Evolutionary conservation across 2,113 vertebrate genomes (phyloP).

Genomic region (Cervus canadensis): DNA sequence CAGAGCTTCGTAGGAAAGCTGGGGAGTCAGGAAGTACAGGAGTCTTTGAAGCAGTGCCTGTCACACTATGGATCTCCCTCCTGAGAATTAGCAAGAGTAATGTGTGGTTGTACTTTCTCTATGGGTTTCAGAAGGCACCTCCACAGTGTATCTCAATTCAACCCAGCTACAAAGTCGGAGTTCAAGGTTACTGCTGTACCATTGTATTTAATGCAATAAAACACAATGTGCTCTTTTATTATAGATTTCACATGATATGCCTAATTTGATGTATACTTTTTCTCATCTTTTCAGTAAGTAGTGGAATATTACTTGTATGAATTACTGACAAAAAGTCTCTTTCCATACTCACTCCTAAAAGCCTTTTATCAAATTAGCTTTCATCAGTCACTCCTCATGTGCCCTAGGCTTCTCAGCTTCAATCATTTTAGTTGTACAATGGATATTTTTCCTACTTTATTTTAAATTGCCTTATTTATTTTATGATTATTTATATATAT

Average conservation of each 20-base stretch:
- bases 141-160: conserved; percentile 33
- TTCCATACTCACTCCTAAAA: neutral
- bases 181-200: neutral
- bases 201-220: conserved; percentile 1
- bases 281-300: neutral
- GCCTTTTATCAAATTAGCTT: conserved; percentile 33
- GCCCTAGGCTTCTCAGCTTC: neutral
- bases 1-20: neutral
- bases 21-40: conserved; percentile 10
- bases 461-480: neutral
- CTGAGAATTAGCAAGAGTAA: neutral
- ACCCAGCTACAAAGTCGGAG: conserved; percentile 25
- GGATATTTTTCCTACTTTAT: neutral
- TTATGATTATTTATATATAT: neutral
- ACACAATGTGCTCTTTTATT: neutral
- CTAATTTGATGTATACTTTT: neutral
- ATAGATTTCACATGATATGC: neutral
- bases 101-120: neutral
- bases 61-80: conserved; percentile 29
- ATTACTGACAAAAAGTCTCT: neutral
- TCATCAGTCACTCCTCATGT: neutral
- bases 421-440: neutral
- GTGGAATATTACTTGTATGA: neutral
- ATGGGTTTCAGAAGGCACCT: neutral
- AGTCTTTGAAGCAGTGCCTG: conserved; percentile 34